phyloP scores from a whole-genome alignment of 2,888 invertebrate genomes.

The Drosophila prolongata region DNA sequence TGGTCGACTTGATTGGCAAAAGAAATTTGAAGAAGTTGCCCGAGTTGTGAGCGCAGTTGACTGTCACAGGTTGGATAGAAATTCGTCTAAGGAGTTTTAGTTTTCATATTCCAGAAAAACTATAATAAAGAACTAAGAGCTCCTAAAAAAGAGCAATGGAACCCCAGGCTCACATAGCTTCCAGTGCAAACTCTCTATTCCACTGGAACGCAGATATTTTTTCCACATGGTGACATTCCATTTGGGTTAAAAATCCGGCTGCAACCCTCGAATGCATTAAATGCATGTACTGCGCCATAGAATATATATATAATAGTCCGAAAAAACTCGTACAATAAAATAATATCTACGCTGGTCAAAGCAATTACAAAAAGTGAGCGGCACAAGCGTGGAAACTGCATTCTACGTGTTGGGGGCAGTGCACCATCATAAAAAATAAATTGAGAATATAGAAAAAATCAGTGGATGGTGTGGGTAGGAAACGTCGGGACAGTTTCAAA shows the following conservation, averaged over 20 bases:
- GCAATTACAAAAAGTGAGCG: conserved; percentile 63
- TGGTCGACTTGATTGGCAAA: conserved; percentile 23
- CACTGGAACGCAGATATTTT: conserved; percentile 8
- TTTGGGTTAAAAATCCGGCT: conserved; percentile 42
- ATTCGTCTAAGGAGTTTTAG: conserved; percentile 41
- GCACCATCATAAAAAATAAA: conserved; percentile 30
- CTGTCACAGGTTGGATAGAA: conserved; percentile 54
- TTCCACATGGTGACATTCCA: conserved; percentile 15
- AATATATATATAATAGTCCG: conserved; percentile 8
- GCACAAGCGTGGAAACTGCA: conserved; percentile 26
- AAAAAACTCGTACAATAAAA: conserved; percentile 42
- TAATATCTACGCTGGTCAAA: conserved; percentile 63
- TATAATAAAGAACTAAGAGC: not conserved
- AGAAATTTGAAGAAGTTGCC: conserved; percentile 24
- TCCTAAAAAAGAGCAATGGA: not conserved
- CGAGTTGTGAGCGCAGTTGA: conserved; percentile 21
- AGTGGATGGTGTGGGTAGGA: conserved; percentile 15
- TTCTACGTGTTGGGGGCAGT: conserved; percentile 36
- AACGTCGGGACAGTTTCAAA: conserved; percentile 54
- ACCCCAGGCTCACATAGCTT: not conserved
- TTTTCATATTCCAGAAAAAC: too few species aligned
- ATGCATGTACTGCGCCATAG: conserved; percentile 48
- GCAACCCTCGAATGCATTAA: conserved; percentile 69
- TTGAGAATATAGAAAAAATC: conserved; percentile 44
- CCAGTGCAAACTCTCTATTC: conserved; percentile 5